Evolutionary conservation across 2,888 invertebrate genomes (phyloP).

Genomic region (Blera fallax): DNA sequence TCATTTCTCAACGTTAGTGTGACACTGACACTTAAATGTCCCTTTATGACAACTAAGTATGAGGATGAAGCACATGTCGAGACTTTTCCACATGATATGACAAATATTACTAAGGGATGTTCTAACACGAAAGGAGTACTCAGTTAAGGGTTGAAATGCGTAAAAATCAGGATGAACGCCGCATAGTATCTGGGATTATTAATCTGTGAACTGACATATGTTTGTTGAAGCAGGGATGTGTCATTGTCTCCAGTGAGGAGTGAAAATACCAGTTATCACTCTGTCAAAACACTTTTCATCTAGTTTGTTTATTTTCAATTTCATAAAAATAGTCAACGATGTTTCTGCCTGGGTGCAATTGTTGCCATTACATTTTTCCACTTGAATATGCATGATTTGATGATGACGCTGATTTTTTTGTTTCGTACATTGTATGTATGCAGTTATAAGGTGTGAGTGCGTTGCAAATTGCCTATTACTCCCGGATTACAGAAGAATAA

Average conservation of each 20-base stretch:
- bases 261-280: conserved; percentile 39
- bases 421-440: no score
- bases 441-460: no score
- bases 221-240: conserved; percentile 30
- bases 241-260: neutral
- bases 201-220: conserved; percentile 56
- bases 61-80: conserved; percentile 27
- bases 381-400: no score
- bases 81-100: conserved; percentile 62
- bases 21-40: conserved; percentile 21
- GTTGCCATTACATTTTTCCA: neutral
- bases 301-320: conserved; percentile 36
- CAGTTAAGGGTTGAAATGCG: conserved; percentile 27
- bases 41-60: conserved; percentile 36
- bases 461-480: no score
- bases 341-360: neutral
- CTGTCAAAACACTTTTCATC: conserved; percentile 6
- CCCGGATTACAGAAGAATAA: no score
- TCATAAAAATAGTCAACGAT: neutral
- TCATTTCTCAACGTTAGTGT: neutral
- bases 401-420: no score
- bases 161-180: conserved; percentile 53
- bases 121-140: neutral
- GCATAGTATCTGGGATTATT: conserved; percentile 29
- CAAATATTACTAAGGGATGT: conserved; percentile 48